These are phyloP conservation scores for Charanyca ferruginea DNA, from an alignment of 2,888 invertebrate genomes.

Conservation along the genomic window DNA sequence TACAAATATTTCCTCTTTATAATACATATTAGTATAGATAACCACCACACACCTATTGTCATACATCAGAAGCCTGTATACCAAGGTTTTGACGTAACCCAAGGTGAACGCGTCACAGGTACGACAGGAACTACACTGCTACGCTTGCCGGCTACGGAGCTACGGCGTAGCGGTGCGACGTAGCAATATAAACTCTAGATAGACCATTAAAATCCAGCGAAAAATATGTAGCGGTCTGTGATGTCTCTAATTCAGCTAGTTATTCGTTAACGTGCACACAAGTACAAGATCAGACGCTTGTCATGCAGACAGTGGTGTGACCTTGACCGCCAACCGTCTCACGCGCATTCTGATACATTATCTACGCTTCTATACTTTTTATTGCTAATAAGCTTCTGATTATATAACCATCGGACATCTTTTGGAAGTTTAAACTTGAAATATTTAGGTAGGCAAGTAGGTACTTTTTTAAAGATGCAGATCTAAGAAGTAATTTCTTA, in stretches of 20 bases:
- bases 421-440: not conserved
- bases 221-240: conserved; percentile 8
- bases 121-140: conserved; percentile 1
- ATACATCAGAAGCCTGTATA: too few relatives aligned
- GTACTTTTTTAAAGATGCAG: not conserved
- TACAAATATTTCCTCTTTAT: too few relatives aligned
- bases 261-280: conserved; percentile 36
- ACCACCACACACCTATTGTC: too few relatives aligned
- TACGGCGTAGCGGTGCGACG: conserved; percentile 19
- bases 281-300: conserved; percentile 35
- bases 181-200: conserved; percentile 3
- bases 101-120: not conserved
- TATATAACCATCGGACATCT: conserved; percentile 1
- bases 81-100: not conserved
- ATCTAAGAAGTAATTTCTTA: not conserved
- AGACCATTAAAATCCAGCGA: not conserved
- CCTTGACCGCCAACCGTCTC: conserved; percentile 52
- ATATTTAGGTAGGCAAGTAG: too few relatives aligned
- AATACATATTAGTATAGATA: too few relatives aligned
- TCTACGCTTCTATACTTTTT: conserved; percentile 18
- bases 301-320: conserved; percentile 47
- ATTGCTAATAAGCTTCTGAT: conserved; percentile 14
- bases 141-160: conserved; percentile 15
- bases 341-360: conserved; percentile 24
- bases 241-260: conserved; percentile 27